Conservation (phyloP, 2,888 invertebrate genomes). For the Ennomos fuscantarius region DNA sequence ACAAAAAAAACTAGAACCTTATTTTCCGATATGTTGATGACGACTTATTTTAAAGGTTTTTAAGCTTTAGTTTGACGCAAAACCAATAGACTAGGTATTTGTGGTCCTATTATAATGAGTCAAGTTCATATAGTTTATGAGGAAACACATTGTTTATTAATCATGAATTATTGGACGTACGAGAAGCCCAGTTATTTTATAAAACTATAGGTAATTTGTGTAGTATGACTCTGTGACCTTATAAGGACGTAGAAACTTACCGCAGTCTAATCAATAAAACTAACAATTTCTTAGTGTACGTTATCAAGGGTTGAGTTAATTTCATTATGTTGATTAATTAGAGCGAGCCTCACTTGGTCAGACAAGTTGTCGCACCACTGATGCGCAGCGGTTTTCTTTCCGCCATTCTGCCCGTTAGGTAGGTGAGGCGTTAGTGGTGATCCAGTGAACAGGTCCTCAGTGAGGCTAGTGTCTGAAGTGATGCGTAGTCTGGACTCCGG, state of each 20-base stretch:
- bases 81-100: not conserved
- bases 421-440: conserved; percentile 77
- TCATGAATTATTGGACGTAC: conserved; percentile 6
- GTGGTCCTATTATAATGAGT: conserved; percentile 9
- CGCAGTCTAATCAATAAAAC: conserved; percentile 11
- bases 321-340: conserved; percentile 12
- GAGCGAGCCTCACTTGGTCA: conserved; percentile 83
- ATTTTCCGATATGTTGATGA: not conserved
- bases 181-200: not conserved
- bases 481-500: conserved; percentile 66
- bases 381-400: conserved; percentile 83
- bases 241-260: not conserved
- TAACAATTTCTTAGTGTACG: not conserved
- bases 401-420: conserved; percentile 79
- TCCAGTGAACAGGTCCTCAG: conserved; percentile 80
- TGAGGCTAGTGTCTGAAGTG: conserved; percentile 71
- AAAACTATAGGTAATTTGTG: not conserved
- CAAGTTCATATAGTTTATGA: conserved; percentile 17
- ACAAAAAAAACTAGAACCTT: too few species aligned
- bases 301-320: not conserved
- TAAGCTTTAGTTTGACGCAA: conserved; percentile 7
- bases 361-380: conserved; percentile 86
- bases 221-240: not conserved
- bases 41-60: too few species aligned
- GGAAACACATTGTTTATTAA: conserved; percentile 24